A percentile compares a stretch with the other conserved stretches of the same genome.
Evolutionary conservation across 2,888 invertebrate genomes (phyloP).

Genomic region (Noctua fimbriata): DNA sequence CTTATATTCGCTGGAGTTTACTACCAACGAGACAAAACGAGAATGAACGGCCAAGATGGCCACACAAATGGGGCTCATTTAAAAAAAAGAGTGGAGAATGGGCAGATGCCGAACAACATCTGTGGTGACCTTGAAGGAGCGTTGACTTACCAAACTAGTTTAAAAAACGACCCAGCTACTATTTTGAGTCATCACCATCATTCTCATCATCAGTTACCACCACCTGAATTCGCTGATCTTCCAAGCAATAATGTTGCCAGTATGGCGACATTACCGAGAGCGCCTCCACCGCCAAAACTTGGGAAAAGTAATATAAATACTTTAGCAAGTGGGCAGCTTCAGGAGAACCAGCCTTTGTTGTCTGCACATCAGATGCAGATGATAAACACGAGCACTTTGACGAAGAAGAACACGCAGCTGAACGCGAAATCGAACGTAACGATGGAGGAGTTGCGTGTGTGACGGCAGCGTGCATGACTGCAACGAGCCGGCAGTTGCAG

Average conservation of each 20-base stretch:
- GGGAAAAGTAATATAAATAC: slow-evolving; percentile 91
- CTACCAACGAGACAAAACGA: slow-evolving; percentile 96
- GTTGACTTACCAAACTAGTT: slow-evolving; percentile 87
- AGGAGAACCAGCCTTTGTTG: slow-evolving; percentile 93
- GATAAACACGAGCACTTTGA: slow-evolving; percentile 94
- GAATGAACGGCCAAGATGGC: slow-evolving; percentile 91
- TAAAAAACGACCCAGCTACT: slow-evolving; percentile 93
- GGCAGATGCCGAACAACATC: slow-evolving; percentile 96
- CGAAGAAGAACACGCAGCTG: slow-evolving; percentile 93
- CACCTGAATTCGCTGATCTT: slow-evolving; percentile 95
- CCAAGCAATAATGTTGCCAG: slow-evolving; percentile 92
- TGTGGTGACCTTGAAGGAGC: slow-evolving; percentile 95
- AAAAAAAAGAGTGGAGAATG: slow-evolving; percentile 95
- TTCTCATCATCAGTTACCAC: slow-evolving; percentile 94
- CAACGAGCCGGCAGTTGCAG: slow-evolving; percentile 90
- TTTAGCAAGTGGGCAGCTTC: slow-evolving; percentile 90
- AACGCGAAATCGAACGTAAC: slow-evolving; percentile 91
- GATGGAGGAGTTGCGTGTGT: slow-evolving; percentile 96
- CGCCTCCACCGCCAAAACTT: slow-evolving; percentile 94
- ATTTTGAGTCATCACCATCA: slow-evolving; percentile 94
- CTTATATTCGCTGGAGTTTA: slow-evolving; percentile 98
- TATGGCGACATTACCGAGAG: slow-evolving; percentile 92
- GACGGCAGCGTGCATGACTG: slow-evolving; percentile 92
- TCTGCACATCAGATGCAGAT: slow-evolving; percentile 94
- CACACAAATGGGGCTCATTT: slow-evolving; percentile 89